Evolutionary conservation across 2,888 invertebrate genomes (phyloP).

Genomic region (Pyrocoelia pectoralis): DNA sequence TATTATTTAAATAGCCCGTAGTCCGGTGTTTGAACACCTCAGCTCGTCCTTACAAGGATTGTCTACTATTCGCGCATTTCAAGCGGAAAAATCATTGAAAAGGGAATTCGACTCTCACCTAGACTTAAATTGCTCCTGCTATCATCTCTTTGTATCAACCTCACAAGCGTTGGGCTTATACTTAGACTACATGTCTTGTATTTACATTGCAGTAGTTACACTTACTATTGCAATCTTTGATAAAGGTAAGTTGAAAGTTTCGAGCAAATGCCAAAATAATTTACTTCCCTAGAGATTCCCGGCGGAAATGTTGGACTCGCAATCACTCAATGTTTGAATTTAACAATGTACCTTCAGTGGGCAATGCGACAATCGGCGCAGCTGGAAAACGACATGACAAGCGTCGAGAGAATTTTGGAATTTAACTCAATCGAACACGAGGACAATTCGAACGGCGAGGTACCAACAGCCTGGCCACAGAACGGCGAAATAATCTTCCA

Average conservation of each 20-base stretch:
- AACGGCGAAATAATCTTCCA: slow-evolving; percentile 74
- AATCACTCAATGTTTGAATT: slow-evolving; percentile 55
- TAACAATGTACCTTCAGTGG: slow-evolving; percentile 77
- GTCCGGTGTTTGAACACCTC: slow-evolving; percentile 94
- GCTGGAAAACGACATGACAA: slow-evolving; percentile 80
- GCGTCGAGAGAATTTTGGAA: slow-evolving; percentile 80
- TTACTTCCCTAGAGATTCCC: slow-evolving; percentile 50
- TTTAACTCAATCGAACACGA: slow-evolving; percentile 52
- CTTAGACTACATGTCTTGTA: slow-evolving; percentile 86
- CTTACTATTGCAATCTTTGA: slow-evolving; percentile 78
- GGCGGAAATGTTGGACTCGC: slow-evolving; percentile 57
- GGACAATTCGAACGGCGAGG: slow-evolving; percentile 76
- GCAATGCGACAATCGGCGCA: slow-evolving; percentile 70
- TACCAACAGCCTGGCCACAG: slow-evolving; percentile 81
- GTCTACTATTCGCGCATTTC: slow-evolving; percentile 89
- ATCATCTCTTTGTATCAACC: slow-evolving; percentile 88
- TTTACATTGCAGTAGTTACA: slow-evolving; percentile 87
- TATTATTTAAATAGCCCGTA: slow-evolving; percentile 72
- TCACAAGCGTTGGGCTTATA: slow-evolving; percentile 94
- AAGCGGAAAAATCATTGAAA: slow-evolving; percentile 79
- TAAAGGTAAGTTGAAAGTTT: slow-evolving; percentile 60
- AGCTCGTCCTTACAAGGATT: slow-evolving; percentile 89
- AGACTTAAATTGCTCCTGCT: slow-evolving; percentile 89
- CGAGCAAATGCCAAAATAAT: too few species aligned
- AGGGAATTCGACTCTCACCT: slow-evolving; percentile 84